Conservation (phyloP, 2,888 invertebrate species). For the Notodonta ziczac region DNA sequence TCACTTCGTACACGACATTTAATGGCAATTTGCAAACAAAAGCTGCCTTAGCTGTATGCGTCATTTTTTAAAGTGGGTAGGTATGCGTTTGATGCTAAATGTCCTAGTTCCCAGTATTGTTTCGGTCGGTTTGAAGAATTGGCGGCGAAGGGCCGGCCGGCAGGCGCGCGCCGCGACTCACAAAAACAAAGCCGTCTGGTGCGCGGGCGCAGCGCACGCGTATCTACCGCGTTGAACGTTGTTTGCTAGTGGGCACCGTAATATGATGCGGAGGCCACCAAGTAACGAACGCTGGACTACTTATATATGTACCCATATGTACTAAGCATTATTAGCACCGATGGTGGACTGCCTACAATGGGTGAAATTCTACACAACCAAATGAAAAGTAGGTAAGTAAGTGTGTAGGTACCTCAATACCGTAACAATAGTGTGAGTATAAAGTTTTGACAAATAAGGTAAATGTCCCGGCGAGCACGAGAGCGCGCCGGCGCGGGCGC, state of each 20-base stretch:
- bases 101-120: constrained; percentile 75
- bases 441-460: constrained; percentile 62
- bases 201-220: constrained; percentile 55
- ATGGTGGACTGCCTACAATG: background rate
- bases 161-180: constrained; percentile 72
- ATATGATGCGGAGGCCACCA: constrained; percentile 38
- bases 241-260: constrained; percentile 39
- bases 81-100: constrained; percentile 54
- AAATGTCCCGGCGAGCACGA: constrained; percentile 65
- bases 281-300: too few relatives aligned
- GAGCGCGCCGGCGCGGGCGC: constrained; percentile 46
- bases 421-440: constrained; percentile 27
- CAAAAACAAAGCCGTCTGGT: constrained; percentile 76
- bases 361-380: background rate
- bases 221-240: constrained; percentile 45
- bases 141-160: constrained; percentile 58
- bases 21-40: constrained; percentile 33
- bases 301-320: too few relatives aligned
- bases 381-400: constrained; percentile 3
- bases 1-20: constrained; percentile 8
- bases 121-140: constrained; percentile 66
- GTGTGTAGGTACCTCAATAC: background rate
- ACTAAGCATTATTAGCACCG: too few relatives aligned
- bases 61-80: constrained; percentile 38
- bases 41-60: constrained; percentile 26